Base-by-base conservation (phyloP, 1,140 invertebrate species). In the Zaprionus nigranus region DNA sequence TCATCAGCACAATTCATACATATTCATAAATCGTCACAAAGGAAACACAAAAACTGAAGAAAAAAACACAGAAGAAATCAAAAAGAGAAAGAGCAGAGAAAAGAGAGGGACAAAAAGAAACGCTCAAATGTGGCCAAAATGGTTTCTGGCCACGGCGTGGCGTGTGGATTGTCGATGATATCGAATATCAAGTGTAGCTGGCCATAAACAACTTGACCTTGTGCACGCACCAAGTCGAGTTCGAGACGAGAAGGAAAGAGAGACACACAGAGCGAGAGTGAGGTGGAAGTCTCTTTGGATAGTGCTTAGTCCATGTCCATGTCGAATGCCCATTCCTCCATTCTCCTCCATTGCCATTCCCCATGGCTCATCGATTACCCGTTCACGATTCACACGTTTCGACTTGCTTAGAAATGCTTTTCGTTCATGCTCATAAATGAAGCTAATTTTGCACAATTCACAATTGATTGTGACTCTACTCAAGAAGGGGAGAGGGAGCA, bases 201-300 rank as follows among this genome's bases (percentile, higher is more conserved):
- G 68, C 84, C 84, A 88, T 88, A 88, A 88, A 88, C 84, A 88
- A 88, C 84, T 88, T 88, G 84, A 88, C 84, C 84, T 88, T 88
- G 84, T 81, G 84, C 84, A 88, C 84, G 84, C 88, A 87, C 46
- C 75, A 46, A 28, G 36, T 17, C 26, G 22, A 58, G 46, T 13
- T 34, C 17, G 7, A 61, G 66, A 28, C 22, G 24, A 11, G 46
- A 49, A 17, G 12, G 30, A n/a, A 30, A 38, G 34, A 4, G n/a
- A 40, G 26, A 3, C n/a, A n/a, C n/a, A n/a, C n/a, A n/a, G 6
- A 34, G 30, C 2, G 46, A 38, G 49, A 7, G n/a, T n/a, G n/a
- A n/a, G n/a, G n/a, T n/a, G n/a, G n/a, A n/a, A n/a, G 30, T 46
- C 40, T 9, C 43, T 22, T 22, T 43, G 26, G 17, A n/a, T 46